Base-by-base conservation (phyloP, 1,140 invertebrate genomes). In the Phocides pigmalion region DNA sequence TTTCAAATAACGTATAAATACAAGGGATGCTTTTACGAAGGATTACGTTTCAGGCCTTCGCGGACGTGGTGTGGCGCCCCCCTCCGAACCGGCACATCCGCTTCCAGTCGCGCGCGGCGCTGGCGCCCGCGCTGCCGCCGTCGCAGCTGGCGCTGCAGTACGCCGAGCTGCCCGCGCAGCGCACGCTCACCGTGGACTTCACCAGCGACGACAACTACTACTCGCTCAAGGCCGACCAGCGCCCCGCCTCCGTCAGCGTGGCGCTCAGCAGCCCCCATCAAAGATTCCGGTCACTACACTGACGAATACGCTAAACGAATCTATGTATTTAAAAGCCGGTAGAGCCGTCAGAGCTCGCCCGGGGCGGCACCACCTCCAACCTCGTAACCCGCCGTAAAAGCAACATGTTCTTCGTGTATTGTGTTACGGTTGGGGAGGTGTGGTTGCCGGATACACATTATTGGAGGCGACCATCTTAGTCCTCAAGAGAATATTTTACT, bases 31-130 rank as follows among this genome's bases (percentile, higher is more conserved):
- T n/a, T 22, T 5, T 22, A 22, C 4, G 28, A 32, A 32, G 2
- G 22, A 8, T 9, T 19, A 46, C 53, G 2, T 46, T 22, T 1
- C 47, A 93, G 88, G 71, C 92, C 17, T 91, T 87, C 64, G 85
- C 94, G 4, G 89, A 89, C 68, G 90, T 86, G 2, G 69, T 81
- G 0, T 95, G 94, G 93, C 78, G 92, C 1, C 74, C 89, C 6
- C 77, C 92, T 4, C 89, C 92, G 0, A 47, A 89, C n/a, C 83
- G 90, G 4, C 75, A 92, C 51, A 82, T 93, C 0, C 90, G 92
- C 64, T 79, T 90, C 65, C 84, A 83, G 53, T 72, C 79, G 0
- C 83, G 84, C 3, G 82, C 80, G 3, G 87, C 89, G 0, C 66
- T 92, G 0, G 46, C 68, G 0, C 85, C 85, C 1, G 76, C 89